These are phyloP conservation scores for Alces alces DNA, from an alignment of 2,113 vertebrate species.

Conservation along the genomic window DNA sequence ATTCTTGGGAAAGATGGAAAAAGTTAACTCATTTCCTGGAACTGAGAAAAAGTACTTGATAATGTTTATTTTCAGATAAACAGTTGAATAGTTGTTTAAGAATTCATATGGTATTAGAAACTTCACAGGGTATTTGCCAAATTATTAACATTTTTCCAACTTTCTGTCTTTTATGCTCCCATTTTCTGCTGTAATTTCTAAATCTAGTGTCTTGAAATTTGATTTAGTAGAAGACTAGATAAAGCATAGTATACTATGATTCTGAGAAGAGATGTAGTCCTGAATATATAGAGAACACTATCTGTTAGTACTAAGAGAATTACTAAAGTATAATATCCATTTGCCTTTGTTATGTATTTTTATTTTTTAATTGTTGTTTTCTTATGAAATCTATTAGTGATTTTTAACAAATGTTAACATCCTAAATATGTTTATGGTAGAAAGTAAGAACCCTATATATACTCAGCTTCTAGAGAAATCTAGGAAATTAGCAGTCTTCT, in stretches of 20 bases:
- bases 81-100: background rate
- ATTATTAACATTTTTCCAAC: background rate
- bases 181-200: constrained; percentile 29
- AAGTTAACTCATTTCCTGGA: background rate
- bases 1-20: constrained; percentile 16
- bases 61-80: constrained; percentile 39
- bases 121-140: background rate
- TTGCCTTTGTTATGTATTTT: background rate
- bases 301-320: background rate
- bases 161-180: background rate
- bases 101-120: background rate
- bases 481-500: background rate
- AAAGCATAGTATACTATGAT: background rate
- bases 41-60: background rate
- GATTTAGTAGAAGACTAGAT: background rate
- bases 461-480: background rate
- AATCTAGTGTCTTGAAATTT: background rate
- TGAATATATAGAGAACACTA: background rate
- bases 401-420: background rate
- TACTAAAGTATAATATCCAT: background rate
- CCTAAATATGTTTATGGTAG: background rate
- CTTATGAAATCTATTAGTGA: background rate
- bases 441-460: background rate
- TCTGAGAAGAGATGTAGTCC: background rate
- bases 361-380: background rate